Base-by-base conservation (phyloP, 2,797 vertebrate genomes). In the Coregonus suidteri region DNA sequence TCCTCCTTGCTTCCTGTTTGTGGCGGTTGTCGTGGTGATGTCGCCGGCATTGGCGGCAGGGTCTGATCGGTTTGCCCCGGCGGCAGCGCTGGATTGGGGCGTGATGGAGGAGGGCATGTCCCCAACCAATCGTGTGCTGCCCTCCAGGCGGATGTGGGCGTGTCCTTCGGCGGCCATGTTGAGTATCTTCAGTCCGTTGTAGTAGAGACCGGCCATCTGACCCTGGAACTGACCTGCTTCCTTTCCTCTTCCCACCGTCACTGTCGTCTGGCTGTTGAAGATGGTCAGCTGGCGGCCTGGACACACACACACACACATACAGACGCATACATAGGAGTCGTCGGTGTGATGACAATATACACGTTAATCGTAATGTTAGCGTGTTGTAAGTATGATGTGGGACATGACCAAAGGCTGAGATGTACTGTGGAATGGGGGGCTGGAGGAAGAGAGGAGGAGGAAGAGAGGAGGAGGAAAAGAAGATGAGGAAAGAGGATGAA, bases 261-360 rank as follows among this genome's bases (percentile, higher is more conserved):
- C 98, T 72, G 97, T 99, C 79, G 97, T 98, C 96, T 99, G 98
- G 92, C 98, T 99, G 96, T 99, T 99, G 96, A 99, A 99, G 96
- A 99, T 99, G 95, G 98, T 99, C 92, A 99, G 95, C 94, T 99
- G 98, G 87, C 98, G 98, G 89, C 98, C 98, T 99, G 95, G 85
- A 90, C 92, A 79, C 93, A 13, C 62, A 20, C 74, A n/a, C 41
- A 31, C 75, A 73, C 77, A 54, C 80, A 65, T 80, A 82, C 79
- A 30, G 72, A 41, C 18, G 54, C 82, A 82, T 79, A 34, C 76
- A 54, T n/a, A 15, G 20, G 20, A 64, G 59, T 25, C 59, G 20
- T 13, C 59, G 20, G 59, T 25, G 59, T 13, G 59, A 25, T 13
- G 20, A 64, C 4, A 25, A 64, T 64, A 64, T 13, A 11, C 59